Evolutionary conservation across 2,113 vertebrate genomes (phyloP), one percentile per base, ranked within the genome.

Genomic region (Gobius niger): DNA sequence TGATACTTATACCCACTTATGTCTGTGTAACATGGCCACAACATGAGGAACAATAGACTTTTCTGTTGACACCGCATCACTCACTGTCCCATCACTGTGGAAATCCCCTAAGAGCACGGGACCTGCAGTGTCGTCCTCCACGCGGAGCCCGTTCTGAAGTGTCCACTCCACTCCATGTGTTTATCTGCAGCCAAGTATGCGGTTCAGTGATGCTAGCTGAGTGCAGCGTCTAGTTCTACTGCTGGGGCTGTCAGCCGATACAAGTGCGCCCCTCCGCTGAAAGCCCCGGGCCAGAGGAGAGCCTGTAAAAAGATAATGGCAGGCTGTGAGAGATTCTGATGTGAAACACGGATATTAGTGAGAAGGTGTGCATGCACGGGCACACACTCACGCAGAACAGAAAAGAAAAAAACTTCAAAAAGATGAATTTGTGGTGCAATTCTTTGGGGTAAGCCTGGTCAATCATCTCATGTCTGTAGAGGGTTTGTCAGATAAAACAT

Each of bases 161-260:
- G 85, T 84, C 85, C 82, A 84, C 75, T 85, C 72, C 8, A 63
- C 85, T 81, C 68, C 69, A 73, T 78, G 76, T 80, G 72, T 86
- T 84, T 69, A 85, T 85, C 79, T 79, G 65, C 61, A 78, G 87
- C 73, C 79, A 87, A 87, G 85, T 88, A 89, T 88, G 78, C 67
- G 75, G 76, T 64, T 72, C 64, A 74, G 80, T 71, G 70, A 72
- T 72, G 70, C 77, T 76, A 59, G 61, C 61, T 53, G 52, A 73
- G 66, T 78, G 70, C 66, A 68, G 60, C 41, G 41, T 57, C 66
- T 66, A 54, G 62, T 52, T 63, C 49, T 50, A 60, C 75, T 67
- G 69, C 69, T 63, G 63, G 72, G 75, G 75, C 65, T 79, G 76
- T 87, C 72, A 80, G 70, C 71, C 63, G 72, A 84, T 77, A 82